Conservation (phyloP, 2,888 invertebrate species). For the Tortrix viridana region DNA sequence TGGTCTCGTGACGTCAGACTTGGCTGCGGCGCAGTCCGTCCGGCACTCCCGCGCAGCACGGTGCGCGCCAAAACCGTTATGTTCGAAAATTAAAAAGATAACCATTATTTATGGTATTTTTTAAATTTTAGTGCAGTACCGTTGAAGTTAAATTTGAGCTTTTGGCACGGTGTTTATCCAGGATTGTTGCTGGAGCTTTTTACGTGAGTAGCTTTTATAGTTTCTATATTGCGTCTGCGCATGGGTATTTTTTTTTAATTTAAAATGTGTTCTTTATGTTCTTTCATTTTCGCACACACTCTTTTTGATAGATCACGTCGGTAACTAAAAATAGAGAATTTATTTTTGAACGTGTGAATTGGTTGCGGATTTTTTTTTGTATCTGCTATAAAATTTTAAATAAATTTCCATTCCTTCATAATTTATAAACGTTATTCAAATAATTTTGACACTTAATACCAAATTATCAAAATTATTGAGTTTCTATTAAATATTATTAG, state of each 20-base stretch:
- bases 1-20: slow-evolving; percentile 69
- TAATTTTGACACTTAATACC: too few relatives aligned
- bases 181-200: slow-evolving; percentile 50
- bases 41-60: slow-evolving; percentile 67
- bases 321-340: too few relatives aligned
- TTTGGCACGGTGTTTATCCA: slow-evolving; percentile 43
- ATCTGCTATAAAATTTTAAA: too few relatives aligned
- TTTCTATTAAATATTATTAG: too few relatives aligned
- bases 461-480: too few relatives aligned
- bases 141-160: slow-evolving; percentile 3
- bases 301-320: not conserved
- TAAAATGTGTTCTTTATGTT: not conserved
- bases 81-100: slow-evolving; percentile 30
- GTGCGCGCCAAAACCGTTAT: slow-evolving; percentile 53
- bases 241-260: not conserved
- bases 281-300: not conserved
- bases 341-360: too few relatives aligned
- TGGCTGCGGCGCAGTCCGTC: slow-evolving; percentile 71
- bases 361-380: too few relatives aligned
- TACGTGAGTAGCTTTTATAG: slow-evolving; percentile 23
- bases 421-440: too few relatives aligned
- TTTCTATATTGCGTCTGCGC: slow-evolving; percentile 11
- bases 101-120: slow-evolving; percentile 50
- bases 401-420: too few relatives aligned
- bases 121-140: slow-evolving; percentile 52